Evolutionary conservation across 2,888 invertebrate genomes (phyloP).

Genomic region (Trypoxylon attenuatum): DNA sequence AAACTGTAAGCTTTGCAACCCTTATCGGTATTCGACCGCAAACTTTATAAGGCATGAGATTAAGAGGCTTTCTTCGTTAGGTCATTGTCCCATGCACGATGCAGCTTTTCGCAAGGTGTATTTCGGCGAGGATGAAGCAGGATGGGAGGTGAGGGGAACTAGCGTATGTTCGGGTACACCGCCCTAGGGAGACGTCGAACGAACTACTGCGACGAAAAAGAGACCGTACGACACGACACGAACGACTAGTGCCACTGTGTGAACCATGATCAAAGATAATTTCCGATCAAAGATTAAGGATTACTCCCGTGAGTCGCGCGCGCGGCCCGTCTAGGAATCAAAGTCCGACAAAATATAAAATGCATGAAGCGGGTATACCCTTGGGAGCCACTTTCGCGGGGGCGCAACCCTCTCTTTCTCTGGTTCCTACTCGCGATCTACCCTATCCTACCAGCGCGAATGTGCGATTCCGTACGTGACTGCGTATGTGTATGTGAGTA

Average conservation of each 20-base stretch:
- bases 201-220: too few species aligned
- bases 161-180: background rate
- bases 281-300: constrained; percentile 72
- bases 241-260: too few species aligned
- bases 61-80: constrained; percentile 14
- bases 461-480: constrained; percentile 15
- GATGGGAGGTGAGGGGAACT: too few species aligned
- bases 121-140: too few species aligned
- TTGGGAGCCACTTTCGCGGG: constrained; percentile 30
- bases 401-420: constrained; percentile 7
- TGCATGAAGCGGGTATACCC: constrained; percentile 71
- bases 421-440: constrained; percentile 3
- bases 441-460: constrained; percentile 11
- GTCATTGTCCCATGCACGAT: constrained; percentile 19
- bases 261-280: constrained; percentile 70
- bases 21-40: too few species aligned
- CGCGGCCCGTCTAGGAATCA: constrained; percentile 67
- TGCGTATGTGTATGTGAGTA: background rate
- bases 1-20: too few species aligned
- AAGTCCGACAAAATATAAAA: constrained; percentile 73
- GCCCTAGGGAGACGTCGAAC: too few species aligned
- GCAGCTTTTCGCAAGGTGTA: too few species aligned
- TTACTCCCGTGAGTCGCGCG: constrained; percentile 59
- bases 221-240: constrained; percentile 1
- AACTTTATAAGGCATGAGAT: constrained; percentile 32